These are phyloP conservation scores for Onthophagus sagittarius DNA, from an alignment of 2,888 invertebrate genomes.

Conservation along the genomic window DNA sequence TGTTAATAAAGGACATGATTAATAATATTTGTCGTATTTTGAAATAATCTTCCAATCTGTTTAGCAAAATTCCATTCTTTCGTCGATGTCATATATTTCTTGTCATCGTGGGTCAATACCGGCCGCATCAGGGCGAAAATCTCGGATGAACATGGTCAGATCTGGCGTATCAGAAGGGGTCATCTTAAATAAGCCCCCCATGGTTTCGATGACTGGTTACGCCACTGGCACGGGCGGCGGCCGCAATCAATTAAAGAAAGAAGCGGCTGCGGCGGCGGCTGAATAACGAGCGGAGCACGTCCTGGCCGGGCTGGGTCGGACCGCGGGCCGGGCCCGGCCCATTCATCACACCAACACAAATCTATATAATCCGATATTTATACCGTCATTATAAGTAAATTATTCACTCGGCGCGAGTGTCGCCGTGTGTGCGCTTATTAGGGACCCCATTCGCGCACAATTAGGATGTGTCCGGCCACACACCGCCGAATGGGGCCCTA, in stretches of 20 bases:
- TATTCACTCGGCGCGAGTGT: constrained; percentile 45
- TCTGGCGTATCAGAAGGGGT: neutral
- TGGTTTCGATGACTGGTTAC: constrained; percentile 9
- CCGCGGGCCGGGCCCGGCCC: constrained; percentile 19
- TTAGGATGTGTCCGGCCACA: constrained; percentile 49
- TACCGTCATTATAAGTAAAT: constrained; percentile 50
- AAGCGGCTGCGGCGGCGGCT: constrained; percentile 20
- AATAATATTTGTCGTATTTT: too few relatives aligned
- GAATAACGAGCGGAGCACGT: constrained; percentile 18
- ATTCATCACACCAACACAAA: constrained; percentile 47
- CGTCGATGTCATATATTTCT: neutral
- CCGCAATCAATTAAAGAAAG: constrained; percentile 26
- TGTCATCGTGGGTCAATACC: neutral
- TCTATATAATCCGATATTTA: constrained; percentile 51
- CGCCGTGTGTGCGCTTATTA: constrained; percentile 46
- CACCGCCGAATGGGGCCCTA: constrained; percentile 43
- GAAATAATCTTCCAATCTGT: neutral
- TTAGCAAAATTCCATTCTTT: neutral
- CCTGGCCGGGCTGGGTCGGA: constrained; percentile 4
- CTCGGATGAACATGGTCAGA: neutral
- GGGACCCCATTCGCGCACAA: constrained; percentile 49
- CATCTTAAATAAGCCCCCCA: constrained; percentile 1
- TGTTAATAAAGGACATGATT: too few relatives aligned
- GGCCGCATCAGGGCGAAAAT: neutral
- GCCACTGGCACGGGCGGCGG: constrained; percentile 11